Conservation (phyloP, 1,140 invertebrate genomes). For the Drosophila truncata region DNA sequence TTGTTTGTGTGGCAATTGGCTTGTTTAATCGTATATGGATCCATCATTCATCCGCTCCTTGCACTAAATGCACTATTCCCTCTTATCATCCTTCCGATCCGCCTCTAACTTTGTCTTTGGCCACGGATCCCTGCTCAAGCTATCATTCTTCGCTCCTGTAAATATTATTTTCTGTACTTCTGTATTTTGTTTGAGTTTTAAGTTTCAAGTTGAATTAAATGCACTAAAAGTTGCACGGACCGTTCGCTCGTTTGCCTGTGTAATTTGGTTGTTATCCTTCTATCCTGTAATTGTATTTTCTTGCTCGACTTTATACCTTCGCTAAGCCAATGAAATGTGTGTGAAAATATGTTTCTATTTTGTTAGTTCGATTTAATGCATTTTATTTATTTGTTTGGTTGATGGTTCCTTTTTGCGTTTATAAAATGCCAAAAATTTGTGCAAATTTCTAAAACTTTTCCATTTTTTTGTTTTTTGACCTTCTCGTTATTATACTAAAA, state of each 20-base stretch:
- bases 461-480: conserved; percentile 29
- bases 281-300: conserved; percentile 35
- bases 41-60: conserved; percentile 13
- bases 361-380: conserved; percentile 59
- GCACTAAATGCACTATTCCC: conserved; percentile 26
- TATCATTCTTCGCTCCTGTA: conserved; percentile 47
- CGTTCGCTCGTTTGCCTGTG: conserved; percentile 40
- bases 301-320: conserved; percentile 59
- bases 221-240: conserved; percentile 83
- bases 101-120: conserved; percentile 75
- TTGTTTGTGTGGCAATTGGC: conserved; percentile 21
- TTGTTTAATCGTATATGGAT: conserved; percentile 53
- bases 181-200: conserved; percentile 12
- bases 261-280: conserved; percentile 39
- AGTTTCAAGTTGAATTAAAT: conserved; percentile 66
- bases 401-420: conserved; percentile 52
- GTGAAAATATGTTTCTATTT: conserved; percentile 72
- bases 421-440: conserved; percentile 84
- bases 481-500: conserved; percentile 70
- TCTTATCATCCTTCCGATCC: conserved; percentile 9
- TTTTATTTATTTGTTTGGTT: conserved; percentile 42
- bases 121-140: conserved; percentile 55
- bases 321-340: conserved; percentile 74
- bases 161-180: conserved; percentile 62
- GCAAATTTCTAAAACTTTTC: conserved; percentile 77